Conservation (phyloP, 2,113 vertebrate species). For the Microtus richardsoni region DNA sequence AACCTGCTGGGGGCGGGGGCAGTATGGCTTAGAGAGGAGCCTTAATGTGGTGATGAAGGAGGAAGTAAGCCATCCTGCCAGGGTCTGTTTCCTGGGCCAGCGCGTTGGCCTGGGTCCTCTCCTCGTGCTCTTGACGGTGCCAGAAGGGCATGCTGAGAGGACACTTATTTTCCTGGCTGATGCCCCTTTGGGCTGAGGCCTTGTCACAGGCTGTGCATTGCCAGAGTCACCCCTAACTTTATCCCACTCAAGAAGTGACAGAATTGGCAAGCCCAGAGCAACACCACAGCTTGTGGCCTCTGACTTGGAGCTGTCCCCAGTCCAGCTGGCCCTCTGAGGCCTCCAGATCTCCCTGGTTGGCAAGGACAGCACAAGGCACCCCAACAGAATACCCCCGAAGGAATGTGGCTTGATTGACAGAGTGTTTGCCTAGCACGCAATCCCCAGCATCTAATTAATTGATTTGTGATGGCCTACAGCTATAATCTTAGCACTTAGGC, state of each 20-base stretch:
- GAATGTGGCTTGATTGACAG: background rate
- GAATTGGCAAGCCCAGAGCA: conserved; percentile 50
- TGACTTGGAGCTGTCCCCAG: conserved; percentile 12
- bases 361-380: background rate
- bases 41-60: background rate
- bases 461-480: background rate
- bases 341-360: conserved; percentile 24
- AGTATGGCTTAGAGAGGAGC: background rate
- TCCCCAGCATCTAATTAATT: background rate
- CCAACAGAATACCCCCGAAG: background rate
- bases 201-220: conserved; percentile 61
- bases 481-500: background rate
- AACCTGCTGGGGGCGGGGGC: background rate
- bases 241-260: conserved; percentile 66
- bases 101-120: background rate
- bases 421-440: background rate
- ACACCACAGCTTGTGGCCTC: background rate
- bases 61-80: background rate
- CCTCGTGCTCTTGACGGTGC: conserved; percentile 27
- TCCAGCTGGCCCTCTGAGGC: background rate
- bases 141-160: conserved; percentile 28
- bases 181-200: conserved; percentile 30
- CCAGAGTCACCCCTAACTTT: conserved; percentile 38
- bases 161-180: conserved; percentile 73
- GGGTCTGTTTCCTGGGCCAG: background rate